Conservation (phyloP, 2,797 vertebrate genomes). For the Pipistrellus nathusii region DNA sequence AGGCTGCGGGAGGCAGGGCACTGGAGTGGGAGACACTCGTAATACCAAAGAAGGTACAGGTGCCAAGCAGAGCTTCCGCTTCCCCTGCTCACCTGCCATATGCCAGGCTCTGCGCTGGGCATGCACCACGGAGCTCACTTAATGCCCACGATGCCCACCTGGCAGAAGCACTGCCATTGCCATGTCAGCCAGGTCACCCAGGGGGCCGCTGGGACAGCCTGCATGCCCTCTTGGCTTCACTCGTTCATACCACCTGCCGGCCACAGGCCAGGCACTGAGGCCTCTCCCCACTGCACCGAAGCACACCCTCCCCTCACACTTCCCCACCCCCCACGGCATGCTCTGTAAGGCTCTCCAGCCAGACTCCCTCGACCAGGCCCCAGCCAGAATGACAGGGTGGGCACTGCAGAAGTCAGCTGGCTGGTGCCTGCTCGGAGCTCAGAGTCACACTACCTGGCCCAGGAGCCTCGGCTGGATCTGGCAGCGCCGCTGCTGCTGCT, state of each 20-base stretch:
- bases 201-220: background rate
- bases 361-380: background rate
- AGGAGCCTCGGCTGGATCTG: background rate
- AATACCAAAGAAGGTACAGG: background rate
- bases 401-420: background rate
- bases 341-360: background rate
- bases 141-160: background rate
- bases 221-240: background rate
- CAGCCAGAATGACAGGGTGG: background rate
- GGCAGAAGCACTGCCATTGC: background rate
- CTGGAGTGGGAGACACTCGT: background rate
- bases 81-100: background rate
- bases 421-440: background rate
- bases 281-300: background rate
- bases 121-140: background rate
- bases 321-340: background rate
- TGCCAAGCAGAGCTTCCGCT: background rate
- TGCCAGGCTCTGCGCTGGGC: background rate
- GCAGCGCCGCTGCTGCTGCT: background rate
- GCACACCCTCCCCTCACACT: background rate
- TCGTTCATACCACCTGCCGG: background rate
- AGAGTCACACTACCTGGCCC: background rate
- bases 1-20: background rate
- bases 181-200: background rate
- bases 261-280: background rate